phyloP scores from a whole-genome alignment of 2,113 vertebrate species.

The Oenanthe oenanthe region DNA sequence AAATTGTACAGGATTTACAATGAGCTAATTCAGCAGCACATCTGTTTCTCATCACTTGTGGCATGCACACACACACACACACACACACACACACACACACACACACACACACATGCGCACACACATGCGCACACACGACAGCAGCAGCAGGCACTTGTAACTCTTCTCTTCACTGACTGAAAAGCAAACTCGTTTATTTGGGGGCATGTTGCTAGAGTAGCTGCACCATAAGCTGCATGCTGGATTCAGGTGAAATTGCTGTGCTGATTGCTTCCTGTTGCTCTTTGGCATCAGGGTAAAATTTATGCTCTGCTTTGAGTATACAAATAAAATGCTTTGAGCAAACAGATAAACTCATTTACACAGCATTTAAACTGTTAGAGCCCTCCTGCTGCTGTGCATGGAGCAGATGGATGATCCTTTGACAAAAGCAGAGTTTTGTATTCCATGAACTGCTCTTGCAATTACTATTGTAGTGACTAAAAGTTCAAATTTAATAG shows the following conservation, averaged over 20 bases:
- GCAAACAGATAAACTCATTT: conserved; percentile 8
- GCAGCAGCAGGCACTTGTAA: neutral
- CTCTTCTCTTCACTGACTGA: neutral
- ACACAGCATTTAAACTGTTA: neutral
- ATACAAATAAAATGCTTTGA: neutral
- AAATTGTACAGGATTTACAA: conserved; percentile 73
- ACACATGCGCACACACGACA: neutral
- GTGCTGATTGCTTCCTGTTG: neutral
- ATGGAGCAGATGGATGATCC: neutral
- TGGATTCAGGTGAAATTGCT: neutral
- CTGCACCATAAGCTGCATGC: neutral
- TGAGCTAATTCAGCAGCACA: conserved; percentile 82
- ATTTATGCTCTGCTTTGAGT: neutral
- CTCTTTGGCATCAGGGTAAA: neutral
- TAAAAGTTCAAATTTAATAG: conserved; percentile 56
- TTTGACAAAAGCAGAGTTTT: conserved; percentile 5
- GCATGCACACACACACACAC: neutral
- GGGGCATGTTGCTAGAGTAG: neutral
- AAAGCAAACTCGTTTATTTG: neutral
- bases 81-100: neutral
- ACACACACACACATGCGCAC: neutral
- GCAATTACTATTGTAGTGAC: conserved; percentile 26
- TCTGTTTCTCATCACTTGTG: conserved; percentile 79
- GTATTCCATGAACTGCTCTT: neutral
- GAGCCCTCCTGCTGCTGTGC: neutral